Conservation (phyloP, 2,113 vertebrate species). For the Pangasianodon hypophthalmus region DNA sequence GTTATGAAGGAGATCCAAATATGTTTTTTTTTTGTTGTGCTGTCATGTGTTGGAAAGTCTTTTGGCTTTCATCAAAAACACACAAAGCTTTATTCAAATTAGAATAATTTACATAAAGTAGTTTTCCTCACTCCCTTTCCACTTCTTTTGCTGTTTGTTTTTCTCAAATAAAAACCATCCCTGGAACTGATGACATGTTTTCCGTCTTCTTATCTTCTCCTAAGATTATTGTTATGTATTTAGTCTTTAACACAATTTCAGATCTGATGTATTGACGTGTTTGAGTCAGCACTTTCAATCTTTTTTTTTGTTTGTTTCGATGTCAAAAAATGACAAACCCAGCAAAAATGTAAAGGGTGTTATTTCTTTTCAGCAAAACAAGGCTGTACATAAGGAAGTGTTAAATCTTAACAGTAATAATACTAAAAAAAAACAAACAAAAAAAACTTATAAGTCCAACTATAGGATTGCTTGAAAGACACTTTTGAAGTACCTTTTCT, state of each 20-base stretch:
- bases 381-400: not conserved
- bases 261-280: not conserved
- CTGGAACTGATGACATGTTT: slow-evolving; percentile 9
- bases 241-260: slow-evolving; percentile 3
- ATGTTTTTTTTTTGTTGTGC: not conserved
- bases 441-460: not conserved
- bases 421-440: not conserved
- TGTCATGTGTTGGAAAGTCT: not conserved
- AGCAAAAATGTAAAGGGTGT: not conserved
- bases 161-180: not conserved
- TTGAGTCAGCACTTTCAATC: slow-evolving; percentile 2
- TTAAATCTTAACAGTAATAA: not conserved
- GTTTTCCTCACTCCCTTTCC: not conserved
- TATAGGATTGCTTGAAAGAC: not conserved
- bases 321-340: not conserved
- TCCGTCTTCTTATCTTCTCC: not conserved
- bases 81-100: not conserved
- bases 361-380: not conserved
- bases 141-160: not conserved
- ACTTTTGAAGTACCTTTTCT: not conserved
- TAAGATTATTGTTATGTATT: not conserved
- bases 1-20: not conserved
- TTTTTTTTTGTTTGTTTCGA: not conserved
- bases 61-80: not conserved
- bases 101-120: not conserved